Percentiles rank a stretch among this genome's conserved stretches.
phyloP scores from a whole-genome alignment of 2,797 vertebrate genomes.

The Urosaurus nigricauda region DNA sequence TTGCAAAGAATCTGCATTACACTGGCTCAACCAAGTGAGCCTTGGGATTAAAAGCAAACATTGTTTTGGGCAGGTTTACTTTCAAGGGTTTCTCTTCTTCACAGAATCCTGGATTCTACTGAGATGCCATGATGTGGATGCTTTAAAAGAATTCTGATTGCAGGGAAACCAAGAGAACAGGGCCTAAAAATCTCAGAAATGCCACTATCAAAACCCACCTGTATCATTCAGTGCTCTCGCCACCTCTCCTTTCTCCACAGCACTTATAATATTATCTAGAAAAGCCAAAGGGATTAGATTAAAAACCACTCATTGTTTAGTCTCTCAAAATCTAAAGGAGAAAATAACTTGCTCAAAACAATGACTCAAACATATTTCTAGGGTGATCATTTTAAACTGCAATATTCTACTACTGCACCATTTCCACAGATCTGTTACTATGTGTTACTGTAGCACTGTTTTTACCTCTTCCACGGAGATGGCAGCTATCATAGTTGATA shows the following conservation, averaged over 20 bases:
- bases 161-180: neutral
- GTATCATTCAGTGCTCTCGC: slow-evolving; percentile 17
- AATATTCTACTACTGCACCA: too few species aligned
- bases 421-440: too few species aligned
- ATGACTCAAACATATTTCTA: too few species aligned
- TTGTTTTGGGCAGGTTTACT: neutral
- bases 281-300: neutral
- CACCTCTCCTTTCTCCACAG: slow-evolving; percentile 21
- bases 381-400: neutral
- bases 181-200: neutral
- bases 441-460: neutral
- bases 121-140: neutral
- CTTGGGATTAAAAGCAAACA: neutral
- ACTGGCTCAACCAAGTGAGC: neutral
- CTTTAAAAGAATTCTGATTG: neutral
- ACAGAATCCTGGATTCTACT: neutral
- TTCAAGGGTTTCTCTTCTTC: neutral
- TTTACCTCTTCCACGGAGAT: neutral
- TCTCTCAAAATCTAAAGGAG: neutral
- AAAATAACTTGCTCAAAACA: neutral
- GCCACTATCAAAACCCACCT: slow-evolving; percentile 9
- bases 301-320: neutral
- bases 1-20: neutral
- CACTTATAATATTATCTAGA: slow-evolving; percentile 26
- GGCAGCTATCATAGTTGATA: neutral